Conservation (phyloP, 2,113 vertebrate species). For the Lophura nycthemera region DNA sequence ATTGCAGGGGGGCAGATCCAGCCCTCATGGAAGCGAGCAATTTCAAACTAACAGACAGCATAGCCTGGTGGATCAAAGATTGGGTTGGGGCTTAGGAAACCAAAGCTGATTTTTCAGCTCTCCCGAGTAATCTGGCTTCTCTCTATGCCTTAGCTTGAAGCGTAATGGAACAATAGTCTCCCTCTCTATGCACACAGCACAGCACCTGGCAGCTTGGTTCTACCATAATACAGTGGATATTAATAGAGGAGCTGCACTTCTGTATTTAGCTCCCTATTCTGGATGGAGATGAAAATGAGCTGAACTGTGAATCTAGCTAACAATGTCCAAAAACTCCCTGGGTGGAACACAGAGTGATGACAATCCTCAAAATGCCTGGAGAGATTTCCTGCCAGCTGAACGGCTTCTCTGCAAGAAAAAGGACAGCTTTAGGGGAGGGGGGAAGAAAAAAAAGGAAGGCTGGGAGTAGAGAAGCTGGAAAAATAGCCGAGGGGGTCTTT, state of each 20-base stretch:
- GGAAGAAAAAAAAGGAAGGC: not conserved
- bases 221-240: not conserved
- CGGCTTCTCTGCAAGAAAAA: not conserved
- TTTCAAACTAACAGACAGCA: conserved; percentile 34
- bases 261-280: not conserved
- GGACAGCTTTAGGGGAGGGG: not conserved
- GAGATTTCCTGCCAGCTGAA: conserved; percentile 45
- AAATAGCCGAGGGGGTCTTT: not conserved
- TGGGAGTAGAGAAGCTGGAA: not conserved
- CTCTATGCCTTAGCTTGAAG: conserved; percentile 35
- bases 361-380: conserved; percentile 27
- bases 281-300: conserved; percentile 45
- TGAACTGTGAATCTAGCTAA: conserved; percentile 38
- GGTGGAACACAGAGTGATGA: conserved; percentile 17
- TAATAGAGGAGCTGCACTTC: conserved; percentile 26
- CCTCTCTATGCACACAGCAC: conserved; percentile 13
- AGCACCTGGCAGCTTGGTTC: conserved; percentile 52
- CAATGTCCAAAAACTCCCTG: conserved; percentile 32
- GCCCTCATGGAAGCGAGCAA: not conserved
- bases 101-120: conserved; percentile 53
- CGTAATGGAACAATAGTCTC: conserved; percentile 13
- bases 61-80: conserved; percentile 34
- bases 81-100: conserved; percentile 9
- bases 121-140: conserved; percentile 55
- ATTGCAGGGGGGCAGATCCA: conserved; percentile 3